Conservation (phyloP, 2,113 vertebrate species). For the Oceanodroma tethys region DNA sequence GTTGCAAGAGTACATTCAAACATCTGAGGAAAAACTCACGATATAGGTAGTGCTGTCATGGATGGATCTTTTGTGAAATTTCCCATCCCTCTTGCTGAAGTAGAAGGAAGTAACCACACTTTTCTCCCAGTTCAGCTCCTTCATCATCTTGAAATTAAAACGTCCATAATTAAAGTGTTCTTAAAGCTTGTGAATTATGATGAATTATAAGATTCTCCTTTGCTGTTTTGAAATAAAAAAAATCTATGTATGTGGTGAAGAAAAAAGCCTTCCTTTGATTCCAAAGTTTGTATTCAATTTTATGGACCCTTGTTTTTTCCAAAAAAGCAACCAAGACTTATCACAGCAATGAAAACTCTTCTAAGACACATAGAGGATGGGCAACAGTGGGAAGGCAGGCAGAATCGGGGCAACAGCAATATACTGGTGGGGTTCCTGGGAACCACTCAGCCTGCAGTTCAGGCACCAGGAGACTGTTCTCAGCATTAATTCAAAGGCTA, state of each 20-base stretch:
- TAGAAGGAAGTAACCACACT: background rate
- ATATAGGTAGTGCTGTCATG: background rate
- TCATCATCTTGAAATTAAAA: background rate
- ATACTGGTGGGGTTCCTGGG: background rate
- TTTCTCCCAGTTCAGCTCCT: background rate
- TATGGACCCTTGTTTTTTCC: background rate
- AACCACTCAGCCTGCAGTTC: background rate
- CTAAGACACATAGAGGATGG: background rate
- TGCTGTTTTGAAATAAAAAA: background rate
- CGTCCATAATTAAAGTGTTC: background rate
- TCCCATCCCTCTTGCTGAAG: background rate
- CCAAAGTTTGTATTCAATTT: background rate
- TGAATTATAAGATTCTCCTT: background rate
- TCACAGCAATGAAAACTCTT: background rate
- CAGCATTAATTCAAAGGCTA: background rate
- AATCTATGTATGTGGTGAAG: background rate
- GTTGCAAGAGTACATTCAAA: background rate
- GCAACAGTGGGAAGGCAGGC: background rate
- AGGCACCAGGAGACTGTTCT: background rate
- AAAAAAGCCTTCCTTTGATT: background rate
- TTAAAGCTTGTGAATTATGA: background rate
- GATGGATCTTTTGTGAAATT: background rate
- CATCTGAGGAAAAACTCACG: background rate
- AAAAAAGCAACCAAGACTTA: background rate
- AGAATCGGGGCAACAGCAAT: background rate